These are phyloP conservation scores for Serilophus lunatus DNA, from an alignment of 2,113 vertebrate species.

Conservation along the genomic window DNA sequence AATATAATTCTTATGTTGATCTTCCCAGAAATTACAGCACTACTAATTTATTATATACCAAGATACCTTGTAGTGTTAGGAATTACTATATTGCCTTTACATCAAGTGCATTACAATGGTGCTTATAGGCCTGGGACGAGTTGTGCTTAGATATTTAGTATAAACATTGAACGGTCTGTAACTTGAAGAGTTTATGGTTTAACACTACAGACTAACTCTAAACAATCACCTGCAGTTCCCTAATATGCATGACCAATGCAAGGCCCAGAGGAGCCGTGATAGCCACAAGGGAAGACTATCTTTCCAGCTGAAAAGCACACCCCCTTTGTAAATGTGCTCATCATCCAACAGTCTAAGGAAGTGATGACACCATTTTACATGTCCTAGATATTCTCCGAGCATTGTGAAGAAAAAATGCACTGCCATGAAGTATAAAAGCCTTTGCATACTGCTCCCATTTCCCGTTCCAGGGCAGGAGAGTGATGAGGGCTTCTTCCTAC, in stretches of 20 bases:
- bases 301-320: background rate
- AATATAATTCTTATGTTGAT: background rate
- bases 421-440: background rate
- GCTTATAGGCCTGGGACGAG: background rate
- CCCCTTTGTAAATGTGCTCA: background rate
- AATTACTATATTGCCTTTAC: background rate
- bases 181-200: background rate
- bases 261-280: background rate
- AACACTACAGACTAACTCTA: background rate
- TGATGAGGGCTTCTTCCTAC: background rate
- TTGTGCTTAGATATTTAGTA: background rate
- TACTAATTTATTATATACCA: background rate
- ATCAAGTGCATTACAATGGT: background rate
- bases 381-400: background rate
- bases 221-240: background rate
- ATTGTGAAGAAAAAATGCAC: background rate
- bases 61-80: background rate
- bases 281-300: background rate
- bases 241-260: background rate
- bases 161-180: background rate
- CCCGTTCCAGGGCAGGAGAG: background rate
- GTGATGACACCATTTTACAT: background rate
- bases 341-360: background rate
- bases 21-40: background rate
- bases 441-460: background rate